phyloP scores from a whole-genome alignment of 2,888 invertebrate species.

The Prosopocoilus inquinatus region DNA sequence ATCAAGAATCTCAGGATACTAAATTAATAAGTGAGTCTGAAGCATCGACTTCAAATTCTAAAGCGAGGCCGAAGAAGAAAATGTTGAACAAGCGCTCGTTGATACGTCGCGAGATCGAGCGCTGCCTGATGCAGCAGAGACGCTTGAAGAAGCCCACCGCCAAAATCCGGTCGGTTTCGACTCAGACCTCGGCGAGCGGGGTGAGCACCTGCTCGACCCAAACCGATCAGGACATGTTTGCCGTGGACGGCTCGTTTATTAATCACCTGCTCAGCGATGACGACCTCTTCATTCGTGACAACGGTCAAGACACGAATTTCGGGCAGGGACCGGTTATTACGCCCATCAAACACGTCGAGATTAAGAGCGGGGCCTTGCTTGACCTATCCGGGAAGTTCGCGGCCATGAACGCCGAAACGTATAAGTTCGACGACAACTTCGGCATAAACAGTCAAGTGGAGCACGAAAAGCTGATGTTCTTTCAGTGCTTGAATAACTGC shows the following conservation, averaged over 20 bases:
- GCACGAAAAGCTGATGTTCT: constrained; percentile 5
- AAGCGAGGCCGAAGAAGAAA: not conserved
- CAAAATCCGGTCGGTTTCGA: not conserved
- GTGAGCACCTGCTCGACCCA: constrained; percentile 2
- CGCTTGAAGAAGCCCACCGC: not conserved
- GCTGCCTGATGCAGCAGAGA: not conserved
- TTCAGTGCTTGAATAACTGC: constrained; percentile 10
- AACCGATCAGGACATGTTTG: not conserved
- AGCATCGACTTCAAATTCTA: not conserved
- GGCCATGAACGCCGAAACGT: not conserved
- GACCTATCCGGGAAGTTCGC: not conserved
- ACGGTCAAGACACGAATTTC: constrained; percentile 3
- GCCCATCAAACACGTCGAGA: not conserved
- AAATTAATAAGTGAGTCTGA: not conserved
- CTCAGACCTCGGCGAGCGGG: not conserved
- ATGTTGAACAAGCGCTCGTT: not conserved
- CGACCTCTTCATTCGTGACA: not conserved
- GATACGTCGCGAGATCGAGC: constrained; percentile 8
- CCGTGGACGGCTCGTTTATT: too few relatives aligned
- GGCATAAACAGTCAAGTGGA: not conserved
- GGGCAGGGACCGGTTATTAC: constrained; percentile 4
- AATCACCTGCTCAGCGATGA: too few relatives aligned
- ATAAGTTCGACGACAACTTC: not conserved
- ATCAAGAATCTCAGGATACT: not conserved
- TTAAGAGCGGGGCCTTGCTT: not conserved